Conservation (phyloP, 1,140 invertebrate genomes). For the Prorops nasuta region DNA sequence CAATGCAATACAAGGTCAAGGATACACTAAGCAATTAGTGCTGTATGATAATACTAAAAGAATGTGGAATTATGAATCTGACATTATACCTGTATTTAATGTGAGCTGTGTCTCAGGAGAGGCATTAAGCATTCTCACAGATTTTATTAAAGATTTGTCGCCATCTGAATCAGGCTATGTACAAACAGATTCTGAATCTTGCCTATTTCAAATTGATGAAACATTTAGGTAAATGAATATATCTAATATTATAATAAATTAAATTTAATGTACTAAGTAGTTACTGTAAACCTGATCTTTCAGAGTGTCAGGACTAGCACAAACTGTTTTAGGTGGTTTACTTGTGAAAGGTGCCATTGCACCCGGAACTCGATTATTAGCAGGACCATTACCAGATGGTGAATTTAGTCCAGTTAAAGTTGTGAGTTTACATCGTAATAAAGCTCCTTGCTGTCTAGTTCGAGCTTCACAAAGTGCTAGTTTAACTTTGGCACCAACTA, state of each 20-base stretch:
- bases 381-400: conserved; percentile 85
- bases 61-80: conserved; percentile 62
- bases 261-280: too few relatives aligned
- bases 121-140: conserved; percentile 77
- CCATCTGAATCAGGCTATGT: conserved; percentile 38
- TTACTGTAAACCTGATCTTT: conserved; percentile 22
- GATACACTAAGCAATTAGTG: conserved; percentile 69
- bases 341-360: conserved; percentile 81
- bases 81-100: conserved; percentile 84
- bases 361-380: conserved; percentile 76
- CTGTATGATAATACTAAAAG: conserved; percentile 70
- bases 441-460: conserved; percentile 82
- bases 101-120: conserved; percentile 94
- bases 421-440: conserved; percentile 85
- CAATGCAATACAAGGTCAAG: conserved; percentile 62
- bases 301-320: conserved; percentile 66
- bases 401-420: conserved; percentile 77
- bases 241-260: neutral
- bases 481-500: conserved; percentile 67
- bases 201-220: conserved; percentile 92
- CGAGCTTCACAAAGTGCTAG: conserved; percentile 89
- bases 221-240: conserved; percentile 70
- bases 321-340: conserved; percentile 87
- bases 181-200: conserved; percentile 60
- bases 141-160: conserved; percentile 60